Conservation (phyloP, 1,140 invertebrate genomes). For the Caligus rogercresseyi region DNA sequence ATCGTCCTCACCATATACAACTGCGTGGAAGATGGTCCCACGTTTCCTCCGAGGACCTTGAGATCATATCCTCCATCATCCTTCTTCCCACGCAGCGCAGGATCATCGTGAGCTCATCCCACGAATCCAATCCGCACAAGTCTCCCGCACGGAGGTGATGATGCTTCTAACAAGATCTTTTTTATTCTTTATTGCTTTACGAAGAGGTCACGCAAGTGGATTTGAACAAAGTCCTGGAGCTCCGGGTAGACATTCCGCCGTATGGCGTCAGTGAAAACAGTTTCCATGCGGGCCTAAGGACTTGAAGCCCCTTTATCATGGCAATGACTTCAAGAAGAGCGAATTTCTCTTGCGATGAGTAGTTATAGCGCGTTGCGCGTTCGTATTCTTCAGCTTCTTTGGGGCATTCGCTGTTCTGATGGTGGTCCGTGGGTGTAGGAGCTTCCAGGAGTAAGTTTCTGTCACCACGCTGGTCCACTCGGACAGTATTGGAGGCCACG, state of each 20-base stretch:
- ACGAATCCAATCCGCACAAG: constrained; percentile 85
- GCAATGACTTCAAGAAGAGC: constrained; percentile 95
- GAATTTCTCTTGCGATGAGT: constrained; percentile 91
- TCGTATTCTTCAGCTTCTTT: constrained; percentile 85
- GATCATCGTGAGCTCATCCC: constrained; percentile 81
- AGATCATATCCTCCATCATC: constrained; percentile 80
- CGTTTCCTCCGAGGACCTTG: constrained; percentile 53
- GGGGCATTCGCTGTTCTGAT: constrained; percentile 75
- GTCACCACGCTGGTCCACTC: constrained; percentile 95
- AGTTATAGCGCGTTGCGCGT: constrained; percentile 93
- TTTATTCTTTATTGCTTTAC: constrained; percentile 95
- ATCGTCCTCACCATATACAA: constrained; percentile 98
- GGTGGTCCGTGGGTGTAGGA: constrained; percentile 91
- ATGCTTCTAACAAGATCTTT: constrained; percentile 84
- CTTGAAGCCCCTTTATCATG: constrained; percentile 97
- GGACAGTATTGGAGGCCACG: constrained; percentile 78
- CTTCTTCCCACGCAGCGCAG: constrained; percentile 83
- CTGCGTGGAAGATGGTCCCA: constrained; percentile 68
- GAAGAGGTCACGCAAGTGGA: constrained; percentile 71
- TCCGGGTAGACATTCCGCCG: constrained; percentile 85
- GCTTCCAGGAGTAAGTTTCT: constrained; percentile 94
- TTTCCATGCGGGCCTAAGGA: constrained; percentile 90
- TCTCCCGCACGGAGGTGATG: constrained; percentile 83
- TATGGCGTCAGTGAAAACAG: constrained; percentile 90
- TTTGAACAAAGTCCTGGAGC: constrained; percentile 92